These are phyloP conservation scores for Blomia tropicalis DNA, from an alignment of 2,888 invertebrate species.

Conservation along the genomic window DNA sequence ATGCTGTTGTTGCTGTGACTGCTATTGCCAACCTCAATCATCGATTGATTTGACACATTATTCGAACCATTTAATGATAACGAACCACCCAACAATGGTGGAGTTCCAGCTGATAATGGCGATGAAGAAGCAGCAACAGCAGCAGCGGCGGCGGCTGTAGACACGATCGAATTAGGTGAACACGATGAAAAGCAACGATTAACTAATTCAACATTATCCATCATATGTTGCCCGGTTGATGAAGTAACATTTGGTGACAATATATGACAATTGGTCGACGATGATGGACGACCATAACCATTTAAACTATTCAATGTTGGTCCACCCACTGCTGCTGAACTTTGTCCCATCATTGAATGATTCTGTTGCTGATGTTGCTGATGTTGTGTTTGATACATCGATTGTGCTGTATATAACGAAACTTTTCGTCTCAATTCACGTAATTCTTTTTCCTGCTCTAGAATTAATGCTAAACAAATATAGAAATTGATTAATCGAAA, in stretches of 20 bases:
- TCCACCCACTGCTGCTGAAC: background rate
- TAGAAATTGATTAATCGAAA: background rate
- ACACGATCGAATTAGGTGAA: background rate
- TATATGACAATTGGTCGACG: too few species aligned
- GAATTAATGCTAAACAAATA: background rate
- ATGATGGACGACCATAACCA: background rate
- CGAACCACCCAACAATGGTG: background rate
- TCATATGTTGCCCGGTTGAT: background rate
- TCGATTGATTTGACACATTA: too few species aligned
- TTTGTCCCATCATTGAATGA: background rate
- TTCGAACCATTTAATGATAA: too few species aligned
- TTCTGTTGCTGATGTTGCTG: background rate
- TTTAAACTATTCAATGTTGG: background rate
- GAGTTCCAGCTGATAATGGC: background rate
- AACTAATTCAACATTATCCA: background rate
- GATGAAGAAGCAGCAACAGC: background rate
- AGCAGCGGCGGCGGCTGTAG: too few species aligned
- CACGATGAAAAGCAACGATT: conserved; percentile 9
- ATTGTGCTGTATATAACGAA: background rate
- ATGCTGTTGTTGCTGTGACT: background rate
- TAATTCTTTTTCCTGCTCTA: conserved; percentile 1
- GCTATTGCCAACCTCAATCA: too few species aligned
- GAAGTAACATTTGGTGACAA: background rate
- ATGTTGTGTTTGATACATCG: background rate
- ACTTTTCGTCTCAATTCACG: conserved; percentile 3